Conservation (phyloP, 2,113 vertebrate genomes). For the Isurus oxyrinchus region DNA sequence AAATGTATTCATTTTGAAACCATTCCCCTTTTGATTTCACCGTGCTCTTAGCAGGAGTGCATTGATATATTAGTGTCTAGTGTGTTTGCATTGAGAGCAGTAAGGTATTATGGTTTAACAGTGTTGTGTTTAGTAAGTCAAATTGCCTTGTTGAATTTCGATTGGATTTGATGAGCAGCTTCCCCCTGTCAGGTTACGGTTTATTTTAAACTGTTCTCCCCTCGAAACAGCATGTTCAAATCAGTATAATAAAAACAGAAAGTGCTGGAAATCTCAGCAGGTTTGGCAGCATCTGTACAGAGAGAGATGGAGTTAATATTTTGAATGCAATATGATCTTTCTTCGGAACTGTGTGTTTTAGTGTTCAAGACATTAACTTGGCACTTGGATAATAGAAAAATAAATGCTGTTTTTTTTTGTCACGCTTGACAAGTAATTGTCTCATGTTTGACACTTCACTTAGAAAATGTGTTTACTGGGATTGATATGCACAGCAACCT, state of each 20-base stretch:
- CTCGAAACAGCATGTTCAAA: neutral
- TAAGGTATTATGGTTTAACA: neutral
- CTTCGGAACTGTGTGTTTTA: no score
- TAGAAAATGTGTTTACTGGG: neutral
- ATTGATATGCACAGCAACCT: neutral
- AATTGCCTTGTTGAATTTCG: neutral
- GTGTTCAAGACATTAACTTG: constrained; percentile 3
- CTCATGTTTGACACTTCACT: neutral
- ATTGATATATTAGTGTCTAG: neutral
- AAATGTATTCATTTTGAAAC: neutral
- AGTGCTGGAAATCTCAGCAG: no score
- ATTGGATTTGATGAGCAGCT: neutral
- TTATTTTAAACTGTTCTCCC: neutral
- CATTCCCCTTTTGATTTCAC: neutral
- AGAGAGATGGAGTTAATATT: no score
- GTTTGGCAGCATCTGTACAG: no score
- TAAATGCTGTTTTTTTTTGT: neutral
- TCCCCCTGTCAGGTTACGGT: neutral
- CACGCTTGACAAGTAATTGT: neutral
- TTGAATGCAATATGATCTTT: no score
- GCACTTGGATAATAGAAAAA: neutral
- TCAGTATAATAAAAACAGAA: no score
- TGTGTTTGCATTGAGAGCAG: neutral
- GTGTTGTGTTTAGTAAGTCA: neutral
- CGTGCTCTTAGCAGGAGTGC: neutral